Evolutionary conservation across 2,113 vertebrate genomes (phyloP).

Genomic region (Megaptera novaeangliae): DNA sequence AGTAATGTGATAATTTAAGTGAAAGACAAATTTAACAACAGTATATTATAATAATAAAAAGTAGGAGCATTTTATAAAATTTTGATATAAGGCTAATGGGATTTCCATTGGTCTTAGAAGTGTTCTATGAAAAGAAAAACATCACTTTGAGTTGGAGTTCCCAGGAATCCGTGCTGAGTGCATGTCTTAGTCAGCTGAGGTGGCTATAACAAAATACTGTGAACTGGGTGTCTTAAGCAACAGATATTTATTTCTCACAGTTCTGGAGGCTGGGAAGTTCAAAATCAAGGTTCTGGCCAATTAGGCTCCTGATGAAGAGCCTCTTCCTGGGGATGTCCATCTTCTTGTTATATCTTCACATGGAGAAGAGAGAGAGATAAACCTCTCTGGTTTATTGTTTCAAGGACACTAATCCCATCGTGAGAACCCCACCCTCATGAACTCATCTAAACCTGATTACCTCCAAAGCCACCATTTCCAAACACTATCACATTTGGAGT

Average conservation of each 20-base stretch:
- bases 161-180: not conserved
- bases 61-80: not conserved
- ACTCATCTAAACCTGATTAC: not conserved
- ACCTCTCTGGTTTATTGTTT: not conserved
- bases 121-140: not conserved
- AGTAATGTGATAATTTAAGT: not conserved
- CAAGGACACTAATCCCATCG: not conserved
- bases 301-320: not conserved
- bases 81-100: too few relatives aligned
- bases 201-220: not conserved
- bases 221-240: not conserved
- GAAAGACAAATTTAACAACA: not conserved
- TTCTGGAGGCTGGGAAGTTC: not conserved
- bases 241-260: not conserved
- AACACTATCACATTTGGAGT: not conserved
- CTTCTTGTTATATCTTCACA: not conserved
- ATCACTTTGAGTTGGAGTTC: not conserved
- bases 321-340: not conserved
- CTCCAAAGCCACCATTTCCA: not conserved
- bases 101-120: not conserved
- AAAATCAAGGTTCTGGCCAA: not conserved
- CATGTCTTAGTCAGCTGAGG: not conserved
- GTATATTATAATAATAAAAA: not conserved
- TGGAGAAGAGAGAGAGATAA: not conserved
- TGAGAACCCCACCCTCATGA: not conserved